phyloP scores from a whole-genome alignment of 2,888 invertebrate species.

The Synergus itoensis region DNA sequence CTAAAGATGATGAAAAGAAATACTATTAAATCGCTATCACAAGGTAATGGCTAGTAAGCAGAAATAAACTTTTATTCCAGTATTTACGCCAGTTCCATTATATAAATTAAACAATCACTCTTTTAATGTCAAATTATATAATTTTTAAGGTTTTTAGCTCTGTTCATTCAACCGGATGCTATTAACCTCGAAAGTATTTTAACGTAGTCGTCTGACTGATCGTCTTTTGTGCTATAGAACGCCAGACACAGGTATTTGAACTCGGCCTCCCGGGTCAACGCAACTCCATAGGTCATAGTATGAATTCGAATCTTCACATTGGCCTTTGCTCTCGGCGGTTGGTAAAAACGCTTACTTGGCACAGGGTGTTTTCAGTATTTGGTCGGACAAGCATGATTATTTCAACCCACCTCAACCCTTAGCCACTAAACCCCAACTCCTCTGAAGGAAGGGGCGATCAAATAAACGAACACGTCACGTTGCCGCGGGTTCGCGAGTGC shows the following conservation, averaged over 20 bases:
- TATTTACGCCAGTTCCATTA: too few relatives aligned
- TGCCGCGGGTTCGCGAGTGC: conserved; percentile 55
- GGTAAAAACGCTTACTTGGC: background rate
- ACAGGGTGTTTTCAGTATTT: background rate
- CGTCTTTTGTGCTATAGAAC: background rate
- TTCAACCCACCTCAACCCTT: background rate
- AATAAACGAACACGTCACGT: conserved; percentile 44
- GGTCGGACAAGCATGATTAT: conserved; percentile 2
- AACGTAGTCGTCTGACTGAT: background rate
- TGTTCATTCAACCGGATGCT: background rate
- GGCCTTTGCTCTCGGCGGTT: background rate
- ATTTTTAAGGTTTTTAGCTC: too few relatives aligned
- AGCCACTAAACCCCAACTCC: background rate
- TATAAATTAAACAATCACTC: too few relatives aligned
- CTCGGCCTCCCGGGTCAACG: conserved; percentile 25
- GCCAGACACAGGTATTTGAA: conserved; percentile 34
- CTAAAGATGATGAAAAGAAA: too few relatives aligned
- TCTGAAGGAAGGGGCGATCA: conserved; percentile 1
- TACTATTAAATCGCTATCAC: too few relatives aligned
- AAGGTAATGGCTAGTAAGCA: too few relatives aligned
- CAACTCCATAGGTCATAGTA: conserved; percentile 8
- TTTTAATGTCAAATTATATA: too few relatives aligned
- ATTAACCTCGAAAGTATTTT: conserved; percentile 15
- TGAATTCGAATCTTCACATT: background rate
- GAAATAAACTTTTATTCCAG: too few relatives aligned